These are phyloP conservation scores for Tachuris rubrigastra DNA, from an alignment of 2,113 vertebrate genomes.

Conservation along the genomic window DNA sequence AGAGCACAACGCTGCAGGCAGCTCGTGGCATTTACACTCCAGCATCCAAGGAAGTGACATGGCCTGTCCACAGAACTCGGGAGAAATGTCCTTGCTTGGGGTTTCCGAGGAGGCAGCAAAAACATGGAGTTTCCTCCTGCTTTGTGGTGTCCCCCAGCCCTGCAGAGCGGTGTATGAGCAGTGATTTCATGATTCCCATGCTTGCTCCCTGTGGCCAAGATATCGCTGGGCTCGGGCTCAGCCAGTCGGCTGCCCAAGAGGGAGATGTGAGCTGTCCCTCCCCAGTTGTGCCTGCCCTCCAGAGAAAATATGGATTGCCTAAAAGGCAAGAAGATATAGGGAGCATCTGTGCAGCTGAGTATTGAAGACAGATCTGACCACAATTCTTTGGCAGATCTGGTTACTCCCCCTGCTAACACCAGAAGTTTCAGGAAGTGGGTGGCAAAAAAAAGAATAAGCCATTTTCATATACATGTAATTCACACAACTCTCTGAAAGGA, in stretches of 20 bases:
- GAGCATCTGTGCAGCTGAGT: background rate
- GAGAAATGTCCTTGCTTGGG: background rate
- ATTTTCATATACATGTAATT: background rate
- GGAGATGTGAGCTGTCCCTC: background rate
- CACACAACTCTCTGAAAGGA: background rate
- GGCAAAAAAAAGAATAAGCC: background rate
- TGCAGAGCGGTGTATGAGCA: background rate
- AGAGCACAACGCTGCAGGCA: background rate
- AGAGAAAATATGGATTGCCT: background rate
- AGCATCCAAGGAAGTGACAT: background rate
- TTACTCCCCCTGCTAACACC: background rate
- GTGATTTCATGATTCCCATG: background rate
- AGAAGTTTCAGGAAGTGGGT: background rate
- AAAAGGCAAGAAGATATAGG: background rate
- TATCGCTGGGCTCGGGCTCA: background rate
- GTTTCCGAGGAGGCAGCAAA: background rate
- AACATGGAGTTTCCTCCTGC: background rate
- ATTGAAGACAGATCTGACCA: background rate
- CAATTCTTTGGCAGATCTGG: background rate
- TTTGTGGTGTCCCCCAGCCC: background rate
- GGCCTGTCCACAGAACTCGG: background rate
- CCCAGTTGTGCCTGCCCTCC: background rate
- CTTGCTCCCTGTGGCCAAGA: too few relatives aligned
- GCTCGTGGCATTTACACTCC: background rate
- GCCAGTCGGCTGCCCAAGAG: background rate